phyloP scores from a whole-genome alignment of 2,888 invertebrate species.

The Heliconius erato region DNA sequence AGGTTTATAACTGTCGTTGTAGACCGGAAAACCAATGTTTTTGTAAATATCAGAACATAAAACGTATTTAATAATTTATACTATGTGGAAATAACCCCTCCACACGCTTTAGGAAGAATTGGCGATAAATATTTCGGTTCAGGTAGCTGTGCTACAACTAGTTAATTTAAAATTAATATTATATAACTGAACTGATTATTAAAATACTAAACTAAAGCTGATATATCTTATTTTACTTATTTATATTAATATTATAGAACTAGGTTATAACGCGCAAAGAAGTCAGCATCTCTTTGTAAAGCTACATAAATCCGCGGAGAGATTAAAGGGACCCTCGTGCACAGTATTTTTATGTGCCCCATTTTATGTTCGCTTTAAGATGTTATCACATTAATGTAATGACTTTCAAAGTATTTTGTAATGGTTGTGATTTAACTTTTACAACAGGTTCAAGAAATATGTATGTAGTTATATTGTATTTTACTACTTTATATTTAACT shows the following conservation, averaged over 20 bases:
- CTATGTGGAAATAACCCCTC: no score
- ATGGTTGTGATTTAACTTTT: conserved; percentile 27
- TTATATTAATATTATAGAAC: no score
- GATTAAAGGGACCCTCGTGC: conserved; percentile 24
- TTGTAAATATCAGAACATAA: no score
- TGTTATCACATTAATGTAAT: conserved; percentile 33
- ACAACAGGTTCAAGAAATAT: background rate
- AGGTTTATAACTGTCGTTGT: no score
- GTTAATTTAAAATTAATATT: background rate
- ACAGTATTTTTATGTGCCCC: conserved; percentile 18
- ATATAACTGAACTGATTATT: no score
- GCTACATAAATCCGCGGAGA: background rate
- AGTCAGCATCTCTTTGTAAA: background rate
- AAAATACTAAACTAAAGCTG: background rate
- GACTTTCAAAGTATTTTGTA: conserved; percentile 34
- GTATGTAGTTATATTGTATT: background rate
- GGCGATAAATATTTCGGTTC: no score
- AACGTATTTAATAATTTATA: no score
- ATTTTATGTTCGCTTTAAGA: conserved; percentile 29
- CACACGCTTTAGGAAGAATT: no score
- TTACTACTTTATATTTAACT: background rate
- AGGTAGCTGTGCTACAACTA: background rate
- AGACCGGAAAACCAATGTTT: no score
- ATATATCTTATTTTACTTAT: no score
- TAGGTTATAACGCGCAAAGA: no score